Percentiles rank a stretch among this genome's conserved stretches.
Conservation (phyloP, 2,888 invertebrate species). For the Tyria jacobaeae region DNA sequence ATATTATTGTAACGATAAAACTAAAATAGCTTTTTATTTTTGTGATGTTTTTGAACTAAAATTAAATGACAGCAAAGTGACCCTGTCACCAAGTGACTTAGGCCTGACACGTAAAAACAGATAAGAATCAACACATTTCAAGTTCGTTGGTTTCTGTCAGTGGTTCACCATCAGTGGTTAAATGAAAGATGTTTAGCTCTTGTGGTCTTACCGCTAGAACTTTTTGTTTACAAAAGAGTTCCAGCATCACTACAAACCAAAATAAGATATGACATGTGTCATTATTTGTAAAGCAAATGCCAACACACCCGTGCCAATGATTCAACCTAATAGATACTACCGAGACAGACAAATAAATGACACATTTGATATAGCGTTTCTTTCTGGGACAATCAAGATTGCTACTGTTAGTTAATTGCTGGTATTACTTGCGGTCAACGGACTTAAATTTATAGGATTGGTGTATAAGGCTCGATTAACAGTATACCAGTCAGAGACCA, state of each 20-base stretch:
- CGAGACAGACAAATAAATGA: slow-evolving; percentile 25
- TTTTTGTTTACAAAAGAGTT: slow-evolving; percentile 47
- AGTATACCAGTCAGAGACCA: no score
- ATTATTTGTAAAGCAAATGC: slow-evolving; percentile 40
- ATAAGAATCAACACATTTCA: not conserved
- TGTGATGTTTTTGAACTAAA: slow-evolving; percentile 7
- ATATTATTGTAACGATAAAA: slow-evolving; percentile 24
- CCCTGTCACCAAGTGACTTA: slow-evolving; percentile 31
- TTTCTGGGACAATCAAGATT: slow-evolving; percentile 8
- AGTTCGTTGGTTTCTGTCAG: not conserved
- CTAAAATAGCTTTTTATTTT: slow-evolving; percentile 32
- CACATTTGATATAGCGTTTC: slow-evolving; percentile 27
- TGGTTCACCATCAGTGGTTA: not conserved
- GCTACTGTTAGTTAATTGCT: slow-evolving; percentile 1
- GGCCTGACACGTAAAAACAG: slow-evolving; percentile 15
- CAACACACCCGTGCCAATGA: slow-evolving; percentile 55
- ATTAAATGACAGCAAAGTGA: slow-evolving; percentile 31
- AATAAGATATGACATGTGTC: not conserved
- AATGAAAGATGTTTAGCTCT: not conserved
- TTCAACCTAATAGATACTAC: slow-evolving; percentile 36
- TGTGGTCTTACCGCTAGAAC: slow-evolving; percentile 19
- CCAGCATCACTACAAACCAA: slow-evolving; percentile 18
- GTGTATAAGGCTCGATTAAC: no score
- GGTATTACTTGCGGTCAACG: not conserved
- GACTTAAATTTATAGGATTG: not conserved